Evolutionary conservation across 2,113 vertebrate species (phyloP), one percentile per base, ranked within the genome.

Genomic region (Puntigrus tetrazona): DNA sequence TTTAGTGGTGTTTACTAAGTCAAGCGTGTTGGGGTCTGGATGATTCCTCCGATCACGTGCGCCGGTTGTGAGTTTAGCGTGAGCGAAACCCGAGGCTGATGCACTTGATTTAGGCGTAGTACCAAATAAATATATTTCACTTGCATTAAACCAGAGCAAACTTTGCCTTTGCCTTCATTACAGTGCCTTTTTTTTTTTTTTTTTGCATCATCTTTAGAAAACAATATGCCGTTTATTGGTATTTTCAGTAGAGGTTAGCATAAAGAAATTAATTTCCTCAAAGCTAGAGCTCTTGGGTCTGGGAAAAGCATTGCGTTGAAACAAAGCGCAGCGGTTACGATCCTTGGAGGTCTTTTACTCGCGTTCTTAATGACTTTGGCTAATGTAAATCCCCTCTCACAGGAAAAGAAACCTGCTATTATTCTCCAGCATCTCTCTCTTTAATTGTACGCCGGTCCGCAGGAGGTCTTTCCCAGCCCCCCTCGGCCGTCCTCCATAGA

Each of bases 381-480:
- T 50, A 61, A 74, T 45, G 29, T 43, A 69, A 59, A 75, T 10
- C 43, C 18, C 27, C 9, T 22, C 31, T 52, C 8, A 31, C 16
- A 50, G 16, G 7, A 52, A 31, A 31, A 16, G n/a, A 27, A 75
- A 50, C 27, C 45, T 50, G 72, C 16, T 20, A 7, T 47, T 47
- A 11, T 27, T 75, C 70, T 27, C 41, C n/a, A 29, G 7, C 43
- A 20, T 74, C 45, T 76, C 27, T 76, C 7, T 70, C 31, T 18
- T 74, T 47, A 45, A 74, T 18, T n/a, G 34, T 18, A 34, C 27
- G 3, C 31, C 5, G 8, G 73, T 65, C 78, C 27, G 47, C 41
- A 81, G 70, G 43, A 85, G 78, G 70, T 78, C 79, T 67, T 22
- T 70, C 67, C 67, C 67, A 70, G 20, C 47, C 74, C 52, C 85